phyloP scores from a whole-genome alignment of 1,140 invertebrate species.

The Ceratina calcarata region DNA sequence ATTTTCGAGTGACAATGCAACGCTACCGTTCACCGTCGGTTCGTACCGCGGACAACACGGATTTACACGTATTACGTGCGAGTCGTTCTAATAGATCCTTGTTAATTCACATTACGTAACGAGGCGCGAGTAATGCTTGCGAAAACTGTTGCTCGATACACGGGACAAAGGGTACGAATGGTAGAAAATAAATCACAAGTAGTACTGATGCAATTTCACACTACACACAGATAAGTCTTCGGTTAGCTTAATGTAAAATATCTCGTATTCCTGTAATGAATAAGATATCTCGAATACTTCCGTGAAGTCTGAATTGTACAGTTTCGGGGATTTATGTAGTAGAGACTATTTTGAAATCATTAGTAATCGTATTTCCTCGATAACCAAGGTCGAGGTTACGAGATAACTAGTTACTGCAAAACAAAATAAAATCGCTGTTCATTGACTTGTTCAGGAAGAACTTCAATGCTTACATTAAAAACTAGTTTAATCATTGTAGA shows the following conservation, averaged over 20 bases:
- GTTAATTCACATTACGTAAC: not conserved
- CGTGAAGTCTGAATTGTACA: not conserved
- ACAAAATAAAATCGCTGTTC: not conserved
- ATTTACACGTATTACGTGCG: not conserved
- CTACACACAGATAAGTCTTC: no score
- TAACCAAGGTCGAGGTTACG: not conserved
- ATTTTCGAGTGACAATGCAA: slow-evolving; percentile 57
- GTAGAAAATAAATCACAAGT: no score
- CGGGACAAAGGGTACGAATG: no score
- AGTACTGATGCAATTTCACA: no score
- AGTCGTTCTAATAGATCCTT: not conserved
- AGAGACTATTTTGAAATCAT: not conserved
- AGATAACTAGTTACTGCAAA: slow-evolving; percentile 4
- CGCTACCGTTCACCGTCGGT: slow-evolving; percentile 37
- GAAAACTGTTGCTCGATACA: not conserved
- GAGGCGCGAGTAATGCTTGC: no score
- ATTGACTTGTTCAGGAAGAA: not conserved
- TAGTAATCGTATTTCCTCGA: no score
- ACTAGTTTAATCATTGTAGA: not conserved
- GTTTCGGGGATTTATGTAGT: not conserved
- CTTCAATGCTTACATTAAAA: not conserved
- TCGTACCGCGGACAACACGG: slow-evolving; percentile 47
- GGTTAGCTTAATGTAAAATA: no score
- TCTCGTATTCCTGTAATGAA: no score
- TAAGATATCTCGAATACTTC: not conserved